phyloP scores from a whole-genome alignment of 2,797 vertebrate genomes.

The Naso thynnoides region DNA sequence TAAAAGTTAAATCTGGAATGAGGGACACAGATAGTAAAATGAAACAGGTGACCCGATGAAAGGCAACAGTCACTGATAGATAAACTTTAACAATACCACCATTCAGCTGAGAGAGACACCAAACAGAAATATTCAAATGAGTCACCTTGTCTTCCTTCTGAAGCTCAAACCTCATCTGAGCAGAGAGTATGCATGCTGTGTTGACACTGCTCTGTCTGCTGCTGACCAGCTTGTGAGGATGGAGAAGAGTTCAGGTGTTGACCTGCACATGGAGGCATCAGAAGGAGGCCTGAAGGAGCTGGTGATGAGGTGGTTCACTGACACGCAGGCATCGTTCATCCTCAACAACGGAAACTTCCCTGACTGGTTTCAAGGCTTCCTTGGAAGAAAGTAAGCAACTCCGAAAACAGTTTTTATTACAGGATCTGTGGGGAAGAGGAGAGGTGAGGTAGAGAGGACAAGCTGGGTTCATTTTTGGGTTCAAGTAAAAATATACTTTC shows the following conservation, averaged over 20 bases:
- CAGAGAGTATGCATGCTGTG: not conserved
- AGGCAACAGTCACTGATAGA: conserved; percentile 15
- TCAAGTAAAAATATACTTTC: not conserved
- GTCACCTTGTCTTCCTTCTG: conserved; percentile 31
- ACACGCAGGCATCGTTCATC: conserved; percentile 82
- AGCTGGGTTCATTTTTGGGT: not conserved
- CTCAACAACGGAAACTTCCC: conserved; percentile 83
- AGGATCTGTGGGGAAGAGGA: not conserved
- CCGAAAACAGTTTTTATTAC: not conserved
- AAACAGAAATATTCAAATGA: conserved; percentile 86
- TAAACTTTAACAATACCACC: conserved; percentile 70
- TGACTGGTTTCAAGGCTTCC: conserved; percentile 88
- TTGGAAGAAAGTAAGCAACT: conserved; percentile 86
- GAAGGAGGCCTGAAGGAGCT: conserved; percentile 80
- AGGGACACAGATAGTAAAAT: conserved; percentile 67
- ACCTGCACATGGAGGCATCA: conserved; percentile 6
- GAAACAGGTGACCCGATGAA: not conserved
- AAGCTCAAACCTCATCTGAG: not conserved
- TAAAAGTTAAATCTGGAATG: conserved; percentile 42
- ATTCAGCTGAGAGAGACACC: conserved; percentile 60
- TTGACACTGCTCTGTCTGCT: not conserved
- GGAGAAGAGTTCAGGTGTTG: conserved; percentile 21
- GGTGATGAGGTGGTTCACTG: conserved; percentile 84
- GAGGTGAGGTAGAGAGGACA: not conserved
- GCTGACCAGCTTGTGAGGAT: conserved; percentile 12